Conservation (phyloP, 35 echinoderm and acorn worm species). For the Ptychodera flava region DNA sequence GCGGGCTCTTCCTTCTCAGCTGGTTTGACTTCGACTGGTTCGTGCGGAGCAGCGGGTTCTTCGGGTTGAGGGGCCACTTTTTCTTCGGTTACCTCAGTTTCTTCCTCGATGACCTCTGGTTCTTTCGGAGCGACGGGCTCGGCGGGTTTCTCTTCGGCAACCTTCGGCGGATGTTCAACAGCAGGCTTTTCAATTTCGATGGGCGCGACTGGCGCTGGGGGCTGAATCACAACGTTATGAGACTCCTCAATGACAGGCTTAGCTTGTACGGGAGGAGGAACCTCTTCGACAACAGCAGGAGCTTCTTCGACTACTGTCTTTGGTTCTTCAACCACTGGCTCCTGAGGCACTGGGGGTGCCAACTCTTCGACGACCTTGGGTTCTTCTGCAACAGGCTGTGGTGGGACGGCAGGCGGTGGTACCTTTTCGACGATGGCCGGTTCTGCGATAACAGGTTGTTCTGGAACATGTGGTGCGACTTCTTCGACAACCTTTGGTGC, state of each 20-base stretch:
- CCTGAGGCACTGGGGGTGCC: neutral
- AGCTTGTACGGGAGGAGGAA: too few relatives aligned
- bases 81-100: neutral
- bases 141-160: neutral
- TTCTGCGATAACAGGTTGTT: neutral
- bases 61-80: neutral
- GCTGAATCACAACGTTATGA: too few relatives aligned
- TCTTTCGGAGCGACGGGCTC: neutral
- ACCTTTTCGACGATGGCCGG: neutral
- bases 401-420: neutral
- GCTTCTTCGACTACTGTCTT: too few relatives aligned
- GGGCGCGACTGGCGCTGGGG: too few relatives aligned
- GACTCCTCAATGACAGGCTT: too few relatives aligned
- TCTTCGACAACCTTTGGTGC: too few relatives aligned
- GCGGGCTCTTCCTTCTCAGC: too few relatives aligned
- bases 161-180: too few relatives aligned
- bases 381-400: neutral
- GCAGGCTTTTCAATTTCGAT: too few relatives aligned
- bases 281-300: too few relatives aligned
- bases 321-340: neutral
- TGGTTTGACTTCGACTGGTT: neutral
- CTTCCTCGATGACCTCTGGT: neutral
- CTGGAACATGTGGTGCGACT: neutral
- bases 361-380: neutral
- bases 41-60: neutral